Conservation (phyloP, 2,888 invertebrate genomes). For the Automeris io region DNA sequence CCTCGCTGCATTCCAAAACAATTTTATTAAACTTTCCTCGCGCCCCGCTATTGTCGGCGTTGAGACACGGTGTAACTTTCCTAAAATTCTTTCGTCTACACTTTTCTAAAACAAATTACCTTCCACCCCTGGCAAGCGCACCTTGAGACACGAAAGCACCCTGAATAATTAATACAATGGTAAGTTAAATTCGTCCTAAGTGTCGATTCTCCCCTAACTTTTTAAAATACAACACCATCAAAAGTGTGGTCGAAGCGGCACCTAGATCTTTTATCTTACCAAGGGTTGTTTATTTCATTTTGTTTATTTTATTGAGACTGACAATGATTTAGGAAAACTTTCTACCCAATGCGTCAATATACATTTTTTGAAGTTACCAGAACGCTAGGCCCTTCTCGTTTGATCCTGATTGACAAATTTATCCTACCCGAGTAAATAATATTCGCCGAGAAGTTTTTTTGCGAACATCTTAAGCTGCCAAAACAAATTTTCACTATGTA, state of each 20-base stretch:
- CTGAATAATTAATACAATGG: slow-evolving; percentile 77
- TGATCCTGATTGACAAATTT: slow-evolving; percentile 71
- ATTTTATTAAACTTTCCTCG: slow-evolving; percentile 68
- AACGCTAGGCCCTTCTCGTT: slow-evolving; percentile 33
- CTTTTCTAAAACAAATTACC: slow-evolving; percentile 68
- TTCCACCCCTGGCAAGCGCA: slow-evolving; percentile 59
- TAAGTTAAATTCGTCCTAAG: slow-evolving; percentile 74
- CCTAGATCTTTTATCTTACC: slow-evolving; percentile 69
- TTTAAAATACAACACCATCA: slow-evolving; percentile 70
- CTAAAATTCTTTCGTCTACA: slow-evolving; percentile 58
- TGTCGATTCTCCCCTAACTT: slow-evolving; percentile 73
- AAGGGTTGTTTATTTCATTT: slow-evolving; percentile 72
- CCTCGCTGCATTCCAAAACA: slow-evolving; percentile 64
- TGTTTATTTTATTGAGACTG: slow-evolving; percentile 68
- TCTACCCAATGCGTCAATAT: slow-evolving; percentile 32
- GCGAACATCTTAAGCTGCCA: slow-evolving; percentile 36
- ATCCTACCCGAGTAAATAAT: slow-evolving; percentile 55
- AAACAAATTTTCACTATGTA: slow-evolving; percentile 47
- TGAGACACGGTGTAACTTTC: slow-evolving; percentile 51
- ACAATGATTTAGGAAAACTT: slow-evolving; percentile 68
- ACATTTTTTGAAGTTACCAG: slow-evolving; percentile 33
- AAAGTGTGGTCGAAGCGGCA: slow-evolving; percentile 65
- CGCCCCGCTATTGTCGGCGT: slow-evolving; percentile 43
- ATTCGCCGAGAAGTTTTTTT: slow-evolving; percentile 38
- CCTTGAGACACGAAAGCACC: slow-evolving; percentile 68